Evolutionary conservation across 2,113 vertebrate genomes (phyloP).

Genomic region (Tupaia tana): DNA sequence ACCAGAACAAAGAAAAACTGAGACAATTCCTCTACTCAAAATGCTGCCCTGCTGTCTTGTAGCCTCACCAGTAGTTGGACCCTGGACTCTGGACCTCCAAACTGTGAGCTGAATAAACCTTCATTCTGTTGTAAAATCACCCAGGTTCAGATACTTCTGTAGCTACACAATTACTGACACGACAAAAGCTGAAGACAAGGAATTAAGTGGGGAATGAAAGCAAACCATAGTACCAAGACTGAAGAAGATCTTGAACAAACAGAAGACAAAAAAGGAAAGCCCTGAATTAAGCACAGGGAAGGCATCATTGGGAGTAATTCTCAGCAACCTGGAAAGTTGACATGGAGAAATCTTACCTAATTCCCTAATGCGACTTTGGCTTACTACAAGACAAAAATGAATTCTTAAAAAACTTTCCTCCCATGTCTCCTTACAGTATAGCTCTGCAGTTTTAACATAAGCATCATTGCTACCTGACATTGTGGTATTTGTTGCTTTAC

Average conservation of each 20-base stretch:
- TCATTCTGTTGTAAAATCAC: too few relatives aligned
- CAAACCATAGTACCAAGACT: neutral
- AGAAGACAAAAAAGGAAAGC: neutral
- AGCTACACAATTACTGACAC: too few relatives aligned
- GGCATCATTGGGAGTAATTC: neutral
- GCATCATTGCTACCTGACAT: neutral
- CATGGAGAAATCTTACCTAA: neutral
- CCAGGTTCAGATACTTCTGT: too few relatives aligned
- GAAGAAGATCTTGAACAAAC: neutral
- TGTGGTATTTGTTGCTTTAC: neutral
- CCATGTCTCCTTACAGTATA: neutral
- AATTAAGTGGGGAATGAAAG: neutral
- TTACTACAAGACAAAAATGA: conserved; percentile 1
- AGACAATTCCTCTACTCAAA: too few relatives aligned
- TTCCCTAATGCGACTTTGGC: neutral
- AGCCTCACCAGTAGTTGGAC: too few relatives aligned
- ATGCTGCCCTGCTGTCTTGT: too few relatives aligned
- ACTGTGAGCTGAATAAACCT: too few relatives aligned
- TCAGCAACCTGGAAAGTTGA: neutral
- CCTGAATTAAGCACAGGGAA: neutral
- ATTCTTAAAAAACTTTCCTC: neutral
- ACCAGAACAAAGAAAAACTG: too few relatives aligned
- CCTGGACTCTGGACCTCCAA: too few relatives aligned
- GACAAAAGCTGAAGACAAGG: neutral
- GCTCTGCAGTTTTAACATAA: neutral